These are phyloP conservation scores for Andrena chrysosceles DNA, from an alignment of 2,888 invertebrate genomes.

Conservation along the genomic window DNA sequence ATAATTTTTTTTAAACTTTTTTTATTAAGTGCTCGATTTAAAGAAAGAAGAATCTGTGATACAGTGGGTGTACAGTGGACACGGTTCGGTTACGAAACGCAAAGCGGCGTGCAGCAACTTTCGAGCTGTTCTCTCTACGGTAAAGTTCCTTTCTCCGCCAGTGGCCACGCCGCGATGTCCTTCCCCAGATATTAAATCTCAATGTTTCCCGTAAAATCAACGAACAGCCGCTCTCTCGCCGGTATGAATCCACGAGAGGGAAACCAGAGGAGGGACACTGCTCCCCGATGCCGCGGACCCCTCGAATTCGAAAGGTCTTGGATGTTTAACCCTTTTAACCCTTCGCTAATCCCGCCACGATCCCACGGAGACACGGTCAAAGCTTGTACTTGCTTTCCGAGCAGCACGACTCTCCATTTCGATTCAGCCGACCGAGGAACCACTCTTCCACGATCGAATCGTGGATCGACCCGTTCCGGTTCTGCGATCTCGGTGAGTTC, in stretches of 20 bases:
- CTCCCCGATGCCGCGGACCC: constrained; percentile 42
- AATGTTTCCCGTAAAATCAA: constrained; percentile 51
- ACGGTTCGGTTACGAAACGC: constrained; percentile 50
- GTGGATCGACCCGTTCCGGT: neutral
- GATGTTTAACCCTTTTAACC: constrained; percentile 60
- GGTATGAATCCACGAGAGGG: constrained; percentile 10
- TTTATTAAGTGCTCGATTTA: neutral
- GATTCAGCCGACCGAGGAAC: constrained; percentile 8
- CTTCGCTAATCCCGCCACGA: constrained; percentile 53
- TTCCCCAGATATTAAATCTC: constrained; percentile 61
- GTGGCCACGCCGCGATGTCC: constrained; percentile 46
- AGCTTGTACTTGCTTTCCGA: constrained; percentile 23
- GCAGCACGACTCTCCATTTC: constrained; percentile 5
- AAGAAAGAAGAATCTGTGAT: neutral
- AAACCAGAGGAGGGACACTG: constrained; percentile 16
- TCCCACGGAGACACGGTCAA: constrained; percentile 48
- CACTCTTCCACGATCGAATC: neutral
- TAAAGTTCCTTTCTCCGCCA: constrained; percentile 67
- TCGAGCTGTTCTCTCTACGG: constrained; percentile 64
- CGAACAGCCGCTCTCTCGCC: constrained; percentile 1
- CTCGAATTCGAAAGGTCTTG: constrained; percentile 51
- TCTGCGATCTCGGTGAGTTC: neutral
- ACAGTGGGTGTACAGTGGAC: constrained; percentile 6
- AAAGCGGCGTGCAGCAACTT: constrained; percentile 57
- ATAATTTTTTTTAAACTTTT: too few relatives aligned